phyloP scores from a whole-genome alignment of 2,113 vertebrate species.

The Otus sunia region DNA sequence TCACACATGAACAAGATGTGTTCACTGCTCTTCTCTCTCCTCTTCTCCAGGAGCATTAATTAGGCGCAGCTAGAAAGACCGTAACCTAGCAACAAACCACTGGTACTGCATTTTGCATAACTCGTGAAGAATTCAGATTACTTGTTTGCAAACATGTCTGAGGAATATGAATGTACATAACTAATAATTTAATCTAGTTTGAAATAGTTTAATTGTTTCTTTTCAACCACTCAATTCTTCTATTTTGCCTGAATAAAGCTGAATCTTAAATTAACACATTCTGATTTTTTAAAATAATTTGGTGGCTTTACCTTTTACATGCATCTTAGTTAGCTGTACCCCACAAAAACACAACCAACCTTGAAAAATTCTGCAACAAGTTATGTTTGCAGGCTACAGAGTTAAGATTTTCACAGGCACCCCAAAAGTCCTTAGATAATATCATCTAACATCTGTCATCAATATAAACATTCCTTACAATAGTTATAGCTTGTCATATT shows the following conservation, averaged over 20 bases:
- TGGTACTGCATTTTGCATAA: not conserved
- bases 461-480: not conserved
- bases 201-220: not conserved
- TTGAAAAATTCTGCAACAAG: not conserved
- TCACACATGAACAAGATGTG: not conserved
- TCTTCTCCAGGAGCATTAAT: not conserved
- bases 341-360: not conserved
- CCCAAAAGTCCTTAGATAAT: not conserved
- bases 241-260: not conserved
- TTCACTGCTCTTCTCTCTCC: not conserved
- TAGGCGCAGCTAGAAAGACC: not conserved
- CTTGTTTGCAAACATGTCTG: not conserved
- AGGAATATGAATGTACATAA: not conserved
- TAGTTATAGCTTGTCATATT: not conserved
- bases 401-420: not conserved
- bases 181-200: not conserved
- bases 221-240: not conserved
- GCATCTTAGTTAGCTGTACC: not conserved
- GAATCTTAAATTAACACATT: not conserved
- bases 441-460: not conserved
- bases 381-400: not conserved
- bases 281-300: not conserved
- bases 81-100: constrained; percentile 24
- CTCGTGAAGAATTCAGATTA: not conserved
- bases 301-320: not conserved